phyloP scores from a whole-genome alignment of 2,113 vertebrate genomes.

The Micromys minutus region DNA sequence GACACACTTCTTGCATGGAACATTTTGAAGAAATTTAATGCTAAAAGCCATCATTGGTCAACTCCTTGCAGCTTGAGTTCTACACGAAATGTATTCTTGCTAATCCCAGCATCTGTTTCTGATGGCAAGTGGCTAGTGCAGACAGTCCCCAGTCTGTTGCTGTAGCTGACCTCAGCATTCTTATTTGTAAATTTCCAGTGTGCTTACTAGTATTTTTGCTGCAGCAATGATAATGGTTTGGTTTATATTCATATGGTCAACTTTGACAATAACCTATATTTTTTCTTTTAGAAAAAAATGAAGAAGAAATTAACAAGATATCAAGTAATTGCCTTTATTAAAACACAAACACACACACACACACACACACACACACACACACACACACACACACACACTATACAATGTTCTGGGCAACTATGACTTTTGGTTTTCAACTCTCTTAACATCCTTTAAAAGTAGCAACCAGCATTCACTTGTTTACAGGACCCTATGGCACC shows the following conservation, averaged over 20 bases:
- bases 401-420: not conserved
- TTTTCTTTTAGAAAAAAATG: not conserved
- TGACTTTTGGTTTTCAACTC: not conserved
- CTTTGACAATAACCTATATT: not conserved
- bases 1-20: not conserved
- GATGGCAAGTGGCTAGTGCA: not conserved
- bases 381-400: too few species aligned
- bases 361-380: too few species aligned
- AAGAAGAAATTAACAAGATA: not conserved
- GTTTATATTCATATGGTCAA: not conserved
- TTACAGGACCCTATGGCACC: not conserved
- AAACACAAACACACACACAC: constrained; percentile 43
- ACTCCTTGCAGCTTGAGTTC: not conserved
- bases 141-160: not conserved
- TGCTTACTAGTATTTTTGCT: not conserved
- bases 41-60: not conserved
- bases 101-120: not conserved
- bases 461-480: constrained; percentile 11
- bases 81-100: not conserved
- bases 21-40: not conserved
- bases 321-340: not conserved
- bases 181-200: not conserved
- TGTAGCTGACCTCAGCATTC: not conserved
- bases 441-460: constrained; percentile 27
- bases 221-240: not conserved